Evolutionary conservation across 2,113 vertebrate species (phyloP).

Genomic region (Motacilla alba): DNA sequence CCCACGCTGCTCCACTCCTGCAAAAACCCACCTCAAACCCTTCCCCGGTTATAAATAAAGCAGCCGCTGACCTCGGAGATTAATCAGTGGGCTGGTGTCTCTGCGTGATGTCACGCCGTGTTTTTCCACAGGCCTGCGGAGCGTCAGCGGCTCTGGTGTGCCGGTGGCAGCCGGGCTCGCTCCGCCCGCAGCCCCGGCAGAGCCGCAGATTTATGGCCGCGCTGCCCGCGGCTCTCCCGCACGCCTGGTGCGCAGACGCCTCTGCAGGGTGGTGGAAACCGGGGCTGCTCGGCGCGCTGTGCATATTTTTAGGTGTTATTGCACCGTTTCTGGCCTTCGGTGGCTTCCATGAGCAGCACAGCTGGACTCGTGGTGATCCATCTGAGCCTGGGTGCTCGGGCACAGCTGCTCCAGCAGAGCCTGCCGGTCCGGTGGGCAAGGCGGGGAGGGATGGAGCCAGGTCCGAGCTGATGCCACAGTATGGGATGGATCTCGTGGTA

Average conservation of each 20-base stretch:
- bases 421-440: accelerated
- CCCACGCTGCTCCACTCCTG: neutral
- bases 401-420: neutral
- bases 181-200: no score
- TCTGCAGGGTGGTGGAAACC: neutral
- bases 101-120: constrained; percentile 48
- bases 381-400: accelerated
- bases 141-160: neutral
- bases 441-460: neutral
- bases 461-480: neutral
- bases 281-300: accelerated
- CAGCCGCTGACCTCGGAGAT: neutral
- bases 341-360: neutral
- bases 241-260: neutral
- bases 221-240: neutral
- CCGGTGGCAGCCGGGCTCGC: neutral
- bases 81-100: constrained; percentile 3
- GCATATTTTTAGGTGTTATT: neutral
- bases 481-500: accelerated
- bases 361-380: accelerated
- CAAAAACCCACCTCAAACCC: neutral
- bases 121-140: constrained; percentile 45
- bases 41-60: constrained; percentile 30
- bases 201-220: neutral
- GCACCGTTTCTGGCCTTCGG: neutral